A percentile compares a stretch with the other conserved stretches of the same genome.
These are phyloP conservation scores for Drosophila navojoa DNA, from an alignment of 1,140 invertebrate genomes.

Conservation along the genomic window DNA sequence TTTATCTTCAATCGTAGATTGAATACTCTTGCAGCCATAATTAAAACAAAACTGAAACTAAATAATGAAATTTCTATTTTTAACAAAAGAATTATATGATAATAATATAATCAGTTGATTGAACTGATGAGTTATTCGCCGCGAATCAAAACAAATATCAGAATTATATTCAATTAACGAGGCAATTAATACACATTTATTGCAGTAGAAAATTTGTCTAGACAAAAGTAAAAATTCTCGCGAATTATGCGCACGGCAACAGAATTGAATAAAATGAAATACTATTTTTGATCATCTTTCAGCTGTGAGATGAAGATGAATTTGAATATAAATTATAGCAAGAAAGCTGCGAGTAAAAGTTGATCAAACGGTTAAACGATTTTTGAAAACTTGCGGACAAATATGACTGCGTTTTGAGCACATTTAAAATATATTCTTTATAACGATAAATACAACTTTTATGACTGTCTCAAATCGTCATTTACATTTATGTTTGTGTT, in stretches of 20 bases:
- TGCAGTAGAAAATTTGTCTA: conserved; percentile 50
- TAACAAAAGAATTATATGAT: neutral
- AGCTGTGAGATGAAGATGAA: neutral
- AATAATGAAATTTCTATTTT: neutral
- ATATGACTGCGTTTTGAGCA: no score
- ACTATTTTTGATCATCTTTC: conserved; percentile 1
- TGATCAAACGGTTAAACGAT: neutral
- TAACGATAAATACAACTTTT: neutral
- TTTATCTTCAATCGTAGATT: neutral
- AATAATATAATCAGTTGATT: neutral
- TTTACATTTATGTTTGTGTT: neutral
- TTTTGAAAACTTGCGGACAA: no score
- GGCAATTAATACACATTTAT: conserved; percentile 62
- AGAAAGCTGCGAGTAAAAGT: neutral
- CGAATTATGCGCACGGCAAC: conserved; percentile 43
- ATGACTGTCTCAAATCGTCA: no score
- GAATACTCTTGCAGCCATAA: neutral
- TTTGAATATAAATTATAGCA: no score
- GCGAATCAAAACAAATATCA: conserved; percentile 66
- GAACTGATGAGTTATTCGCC: conserved; percentile 37
- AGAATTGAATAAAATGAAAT: neutral
- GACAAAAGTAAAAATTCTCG: conserved; percentile 41
- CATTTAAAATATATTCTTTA: no score
- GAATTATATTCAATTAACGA: conserved; percentile 64
- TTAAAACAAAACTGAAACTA: neutral